Evolutionary conservation across 2,888 invertebrate species (phyloP), one percentile per base, ranked within the genome.

Genomic region (Dendrolimus pini): DNA sequence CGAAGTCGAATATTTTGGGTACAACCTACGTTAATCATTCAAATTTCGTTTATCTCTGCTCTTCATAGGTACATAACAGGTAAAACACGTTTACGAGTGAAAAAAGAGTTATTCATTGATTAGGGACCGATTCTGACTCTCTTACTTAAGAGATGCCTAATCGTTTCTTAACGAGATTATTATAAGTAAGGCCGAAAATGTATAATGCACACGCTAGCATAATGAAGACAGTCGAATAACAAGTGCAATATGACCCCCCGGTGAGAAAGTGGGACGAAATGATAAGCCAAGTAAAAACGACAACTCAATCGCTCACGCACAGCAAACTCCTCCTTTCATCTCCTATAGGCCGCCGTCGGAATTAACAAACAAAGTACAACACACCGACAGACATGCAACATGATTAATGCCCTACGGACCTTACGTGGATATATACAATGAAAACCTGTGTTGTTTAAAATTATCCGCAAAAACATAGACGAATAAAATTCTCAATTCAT

Each of bases 341-440:
- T 71, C 65, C 69, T 61, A 65, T 62, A 59, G 60, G 64, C 62
- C 63, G 60, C 42, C 53, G n/a, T 13, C 55, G 55, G 13, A 41
- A 30, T 42, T 41, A 41, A 54, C 41, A 41, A 54, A 54, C 14
- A 9, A 54, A 54, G 14, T 14, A 54, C 7, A 54, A 10, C 57
- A 30, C 54, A 55, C 57, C 63, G 58, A 56, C 55, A 52, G 47
- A 72, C 76, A 78, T 76, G 76, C 80, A 73, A 80, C 80, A 78
- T 83, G 83, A 86, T 85, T 81, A 84, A 87, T 85, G 77, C 71
- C 72, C 68, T 65, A 63, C 69, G 62, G 75, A 72, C 68, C 72
- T 74, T 67, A 75, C 74, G 75, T 78, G 80, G 77, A 84, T 85
- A 85, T 78, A 85, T 82, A 78, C 80, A 66, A 70, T 67, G 68